These are phyloP conservation scores for Chloroceryle inda DNA, from an alignment of 2,797 vertebrate genomes.

Conservation along the genomic window DNA sequence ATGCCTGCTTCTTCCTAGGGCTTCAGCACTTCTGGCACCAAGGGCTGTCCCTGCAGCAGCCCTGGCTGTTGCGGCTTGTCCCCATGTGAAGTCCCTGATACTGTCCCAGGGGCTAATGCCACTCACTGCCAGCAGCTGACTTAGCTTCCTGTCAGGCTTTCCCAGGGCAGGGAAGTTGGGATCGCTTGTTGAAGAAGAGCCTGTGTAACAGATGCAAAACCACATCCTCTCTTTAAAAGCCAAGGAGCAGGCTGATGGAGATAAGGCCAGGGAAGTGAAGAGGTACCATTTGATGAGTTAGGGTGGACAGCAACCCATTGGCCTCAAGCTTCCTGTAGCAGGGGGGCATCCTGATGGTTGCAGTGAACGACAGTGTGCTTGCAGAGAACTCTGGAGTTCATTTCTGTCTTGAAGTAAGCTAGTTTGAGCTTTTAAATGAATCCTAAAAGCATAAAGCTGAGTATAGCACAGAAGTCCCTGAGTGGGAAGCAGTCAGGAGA, in stretches of 20 bases:
- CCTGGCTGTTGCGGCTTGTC: accelerated
- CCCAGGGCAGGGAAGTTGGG: background rate
- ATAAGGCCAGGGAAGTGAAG: background rate
- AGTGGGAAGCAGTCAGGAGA: background rate
- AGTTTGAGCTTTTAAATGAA: background rate
- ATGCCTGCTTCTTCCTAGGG: background rate
- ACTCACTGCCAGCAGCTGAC: background rate
- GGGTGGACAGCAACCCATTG: background rate
- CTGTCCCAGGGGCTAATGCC: accelerated
- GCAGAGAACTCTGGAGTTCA: background rate
- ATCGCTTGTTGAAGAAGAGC: background rate
- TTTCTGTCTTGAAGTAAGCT: background rate
- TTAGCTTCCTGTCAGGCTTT: accelerated
- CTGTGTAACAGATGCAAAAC: background rate
- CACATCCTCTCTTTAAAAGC: background rate
- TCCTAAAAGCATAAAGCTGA: background rate
- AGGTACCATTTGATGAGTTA: accelerated
- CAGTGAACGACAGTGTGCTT: background rate
- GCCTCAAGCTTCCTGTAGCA: background rate
- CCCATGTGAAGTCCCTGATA: background rate
- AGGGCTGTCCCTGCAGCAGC: background rate
- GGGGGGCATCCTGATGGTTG: background rate
- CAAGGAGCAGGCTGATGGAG: background rate
- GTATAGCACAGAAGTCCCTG: background rate
- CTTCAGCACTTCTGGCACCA: background rate